Evolutionary conservation across 2,113 vertebrate genomes (phyloP), one percentile per base, ranked within the genome.

Genomic region (Sylvia atricapilla): DNA sequence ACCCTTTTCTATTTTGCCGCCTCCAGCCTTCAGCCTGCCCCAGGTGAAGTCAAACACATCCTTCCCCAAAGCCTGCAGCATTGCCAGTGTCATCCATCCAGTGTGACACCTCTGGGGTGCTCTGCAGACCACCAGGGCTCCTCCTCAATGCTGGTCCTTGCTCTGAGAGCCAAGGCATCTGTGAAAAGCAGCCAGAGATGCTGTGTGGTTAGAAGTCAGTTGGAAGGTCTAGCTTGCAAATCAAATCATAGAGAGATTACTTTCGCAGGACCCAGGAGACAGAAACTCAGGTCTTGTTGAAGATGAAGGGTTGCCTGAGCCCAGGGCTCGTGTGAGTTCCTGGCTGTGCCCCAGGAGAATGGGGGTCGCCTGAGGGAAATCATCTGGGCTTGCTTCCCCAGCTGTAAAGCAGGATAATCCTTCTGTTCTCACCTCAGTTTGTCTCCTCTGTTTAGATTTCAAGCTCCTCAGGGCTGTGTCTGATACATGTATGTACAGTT

Each of bases 401-500:
- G 69, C 94, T 95, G 73, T 66, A 90, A 7, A 86, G 64, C 5
- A 30, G 75, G 83, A 68, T 92, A 72, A 87, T 27, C 2, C 86
- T 84, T 89, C 94, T 95, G 82, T 86, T 97, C 95, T 96, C 93
- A 91, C 92, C 90, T 95, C 66, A 4, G 83, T 79, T 90, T 79
- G 68, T 95, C 64, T 96, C 73, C 83, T 93, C 93, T 92, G 88
- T 89, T 95, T 94, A 58, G 93, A 95, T 94, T 96, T 96, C 88
- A 94, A 95, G 88, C 83, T 96, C 90, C 94, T 94, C 79, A 68
- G 85, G 96, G 95, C 94, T 97, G 79, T 93, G 88, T 93, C 90
- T 90, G 76, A 85, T 95, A 78, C 93, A 60, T 96, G 96, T 96
- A 95, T 92, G 94, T 95, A 87, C 96, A 97, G 80, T 91, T 95